Evolutionary conservation across 2,113 vertebrate species (phyloP).

Genomic region (Marcusenius ussheri): DNA sequence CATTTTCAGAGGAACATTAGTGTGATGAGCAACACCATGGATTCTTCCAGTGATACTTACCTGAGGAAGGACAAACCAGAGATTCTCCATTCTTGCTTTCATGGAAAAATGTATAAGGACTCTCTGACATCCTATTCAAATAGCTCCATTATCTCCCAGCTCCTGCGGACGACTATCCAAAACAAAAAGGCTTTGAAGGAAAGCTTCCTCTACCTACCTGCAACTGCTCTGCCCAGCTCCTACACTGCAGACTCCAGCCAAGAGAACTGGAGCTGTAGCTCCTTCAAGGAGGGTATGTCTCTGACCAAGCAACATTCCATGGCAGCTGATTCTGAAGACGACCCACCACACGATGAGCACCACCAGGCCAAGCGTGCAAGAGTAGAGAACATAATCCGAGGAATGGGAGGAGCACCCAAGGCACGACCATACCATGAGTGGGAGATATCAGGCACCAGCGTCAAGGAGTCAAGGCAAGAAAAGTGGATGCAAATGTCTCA

Average conservation of each 20-base stretch:
- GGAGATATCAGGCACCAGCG: slow-evolving; percentile 35
- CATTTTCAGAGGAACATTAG: slow-evolving; percentile 53
- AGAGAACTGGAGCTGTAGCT: slow-evolving; percentile 49
- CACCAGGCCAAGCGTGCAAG: slow-evolving; percentile 77
- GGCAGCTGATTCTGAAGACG: slow-evolving; percentile 43
- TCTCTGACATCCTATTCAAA: slow-evolving; percentile 55
- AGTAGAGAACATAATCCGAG: slow-evolving; percentile 83
- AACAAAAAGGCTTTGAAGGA: slow-evolving; percentile 57
- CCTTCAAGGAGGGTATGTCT: slow-evolving; percentile 53
- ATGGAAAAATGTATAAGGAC: slow-evolving; percentile 53
- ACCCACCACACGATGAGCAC: slow-evolving; percentile 60
- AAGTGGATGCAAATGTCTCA: slow-evolving; percentile 72
- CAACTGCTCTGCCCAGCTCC: slow-evolving; percentile 36
- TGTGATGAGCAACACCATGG: slow-evolving; percentile 40
- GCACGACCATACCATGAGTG: slow-evolving; percentile 37
- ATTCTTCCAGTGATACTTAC: slow-evolving; percentile 43
- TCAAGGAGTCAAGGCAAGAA: slow-evolving; percentile 48
- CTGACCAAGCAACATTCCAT: slow-evolving; percentile 37
- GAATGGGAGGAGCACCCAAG: slow-evolving; percentile 68
- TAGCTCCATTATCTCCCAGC: slow-evolving; percentile 64
- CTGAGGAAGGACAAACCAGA: slow-evolving; percentile 48
- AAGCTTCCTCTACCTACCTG: slow-evolving; percentile 50
- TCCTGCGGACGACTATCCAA: slow-evolving; percentile 59
- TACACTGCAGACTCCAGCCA: slow-evolving; percentile 43
- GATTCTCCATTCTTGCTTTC: slow-evolving; percentile 55